These are phyloP conservation scores for Cyclopterus lumpus DNA, from an alignment of 2,797 vertebrate species.

Conservation along the genomic window DNA sequence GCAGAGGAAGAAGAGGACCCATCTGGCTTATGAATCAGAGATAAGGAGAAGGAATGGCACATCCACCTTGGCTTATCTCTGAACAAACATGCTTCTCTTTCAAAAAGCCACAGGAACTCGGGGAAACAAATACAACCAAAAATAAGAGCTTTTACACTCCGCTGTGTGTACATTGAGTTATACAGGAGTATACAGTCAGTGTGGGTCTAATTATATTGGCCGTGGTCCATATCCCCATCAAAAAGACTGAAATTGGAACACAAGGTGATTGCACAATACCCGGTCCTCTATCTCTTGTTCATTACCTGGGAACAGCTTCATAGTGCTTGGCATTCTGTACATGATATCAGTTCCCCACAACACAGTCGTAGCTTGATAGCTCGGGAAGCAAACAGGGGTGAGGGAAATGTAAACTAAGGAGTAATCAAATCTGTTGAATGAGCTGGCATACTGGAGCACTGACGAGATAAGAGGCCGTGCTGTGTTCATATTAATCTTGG, in stretches of 20 bases:
- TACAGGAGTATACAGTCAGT: slow-evolving; percentile 45
- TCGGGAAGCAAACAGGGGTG: slow-evolving; percentile 55
- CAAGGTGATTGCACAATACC: slow-evolving; percentile 50
- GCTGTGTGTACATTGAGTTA: slow-evolving; percentile 61
- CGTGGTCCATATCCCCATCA: slow-evolving; percentile 61
- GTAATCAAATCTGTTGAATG: slow-evolving; percentile 74
- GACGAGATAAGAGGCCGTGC: slow-evolving; percentile 54
- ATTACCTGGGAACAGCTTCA: slow-evolving; percentile 57
- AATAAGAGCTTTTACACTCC: slow-evolving; percentile 54
- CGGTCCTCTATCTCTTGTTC: slow-evolving; percentile 51
- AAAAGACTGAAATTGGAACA: slow-evolving; percentile 62
- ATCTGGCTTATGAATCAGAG: slow-evolving; percentile 77
- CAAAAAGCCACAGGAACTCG: slow-evolving; percentile 67
- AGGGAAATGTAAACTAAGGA: slow-evolving; percentile 73
- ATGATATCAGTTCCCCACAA: slow-evolving; percentile 38
- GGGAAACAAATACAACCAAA: slow-evolving; percentile 67
- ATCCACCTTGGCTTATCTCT: slow-evolving; percentile 76
- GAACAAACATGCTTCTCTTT: slow-evolving; percentile 72
- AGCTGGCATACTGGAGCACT: slow-evolving; percentile 55
- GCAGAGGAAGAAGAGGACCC: slow-evolving; percentile 58
- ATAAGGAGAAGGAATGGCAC: slow-evolving; percentile 65
- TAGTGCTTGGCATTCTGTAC: slow-evolving; percentile 57
- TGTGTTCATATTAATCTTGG: slow-evolving; percentile 57
- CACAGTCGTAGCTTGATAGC: slow-evolving; percentile 56
- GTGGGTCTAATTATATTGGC: slow-evolving; percentile 77